These are phyloP conservation scores for Emydura subglobosa DNA, from an alignment of 2,113 vertebrate genomes.

Conservation along the genomic window DNA sequence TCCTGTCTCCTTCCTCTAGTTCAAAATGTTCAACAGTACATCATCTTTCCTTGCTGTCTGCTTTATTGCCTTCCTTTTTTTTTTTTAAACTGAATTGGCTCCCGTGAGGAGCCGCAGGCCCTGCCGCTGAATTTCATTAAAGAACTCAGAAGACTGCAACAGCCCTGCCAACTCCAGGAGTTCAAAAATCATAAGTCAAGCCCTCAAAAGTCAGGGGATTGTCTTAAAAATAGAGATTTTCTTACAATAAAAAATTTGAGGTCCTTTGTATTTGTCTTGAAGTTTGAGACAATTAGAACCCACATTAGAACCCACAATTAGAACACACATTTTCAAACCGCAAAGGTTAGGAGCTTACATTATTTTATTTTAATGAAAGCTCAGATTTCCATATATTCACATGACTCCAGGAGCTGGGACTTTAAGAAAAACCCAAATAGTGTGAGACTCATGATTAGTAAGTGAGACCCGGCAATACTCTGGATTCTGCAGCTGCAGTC, in stretches of 20 bases:
- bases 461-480: background rate
- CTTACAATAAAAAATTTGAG: background rate
- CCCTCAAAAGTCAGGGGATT: background rate
- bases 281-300: background rate
- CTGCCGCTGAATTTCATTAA: background rate
- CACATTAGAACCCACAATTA: background rate
- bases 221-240: background rate
- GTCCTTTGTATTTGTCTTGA: background rate
- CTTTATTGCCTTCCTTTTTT: background rate
- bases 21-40: background rate
- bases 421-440: background rate
- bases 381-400: fast-evolving
- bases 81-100: background rate
- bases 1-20: background rate
- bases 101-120: background rate
- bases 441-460: background rate
- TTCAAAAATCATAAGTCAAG: background rate
- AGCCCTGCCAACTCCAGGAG: background rate
- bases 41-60: background rate
- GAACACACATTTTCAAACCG: background rate
- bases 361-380: background rate
- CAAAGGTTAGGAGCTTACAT: background rate
- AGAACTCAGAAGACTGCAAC: background rate
- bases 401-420: background rate
- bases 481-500: background rate